Base-by-base conservation (phyloP, 2,797 vertebrate genomes). In the Pipistrellus pipistrellus region DNA sequence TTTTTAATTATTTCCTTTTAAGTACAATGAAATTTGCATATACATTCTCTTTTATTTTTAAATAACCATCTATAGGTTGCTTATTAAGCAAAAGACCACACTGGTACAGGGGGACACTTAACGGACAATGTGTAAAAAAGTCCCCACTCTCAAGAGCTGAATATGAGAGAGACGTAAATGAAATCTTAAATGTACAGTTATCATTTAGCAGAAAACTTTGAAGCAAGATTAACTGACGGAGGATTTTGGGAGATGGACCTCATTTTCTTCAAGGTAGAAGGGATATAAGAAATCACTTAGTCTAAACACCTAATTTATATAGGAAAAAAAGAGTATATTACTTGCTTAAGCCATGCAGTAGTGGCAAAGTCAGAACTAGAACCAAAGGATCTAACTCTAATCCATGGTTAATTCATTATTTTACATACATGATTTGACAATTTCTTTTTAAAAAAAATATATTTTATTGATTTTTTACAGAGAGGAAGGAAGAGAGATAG, bases 371-470 rank as follows among this genome's bases (percentile, higher is more conserved):
- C 14, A 78, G 64, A 83, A 90, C 23, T 57, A 41, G 20, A 87
- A 68, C 35, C 82, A 78, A 89, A 86, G 80, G 7, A 25, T 84
- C 88, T 57, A 78, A 59, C 44, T 85, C 69, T 88, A 78, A 53
- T 66, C 53, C 69, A 68, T 35, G 51, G 25, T 85, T 62, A 88
- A 93, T 59, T 80, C 35, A 46, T 53, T 27, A 57, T 76, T n/a
- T 88, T 55, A 94, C 2, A 44, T 2, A 30, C 30, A 85, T n/a
- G 30, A 84, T 27, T 32, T 87, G 18, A 73, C 21, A 48, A 9
- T 55, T 89, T 53, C 55, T 73, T 68, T 41, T 90, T n/a, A n/a
- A 15, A 53, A 53, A 53, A 53, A 18, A 18, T 53, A 18, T 51
- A 53, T 53, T 53, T 53, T 53, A 53, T 53, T 53, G 51, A 53